Evolutionary conservation across 1,140 invertebrate species (phyloP), one percentile per base, ranked within the genome.

Genomic region (Caenorhabditis remanei): DNA sequence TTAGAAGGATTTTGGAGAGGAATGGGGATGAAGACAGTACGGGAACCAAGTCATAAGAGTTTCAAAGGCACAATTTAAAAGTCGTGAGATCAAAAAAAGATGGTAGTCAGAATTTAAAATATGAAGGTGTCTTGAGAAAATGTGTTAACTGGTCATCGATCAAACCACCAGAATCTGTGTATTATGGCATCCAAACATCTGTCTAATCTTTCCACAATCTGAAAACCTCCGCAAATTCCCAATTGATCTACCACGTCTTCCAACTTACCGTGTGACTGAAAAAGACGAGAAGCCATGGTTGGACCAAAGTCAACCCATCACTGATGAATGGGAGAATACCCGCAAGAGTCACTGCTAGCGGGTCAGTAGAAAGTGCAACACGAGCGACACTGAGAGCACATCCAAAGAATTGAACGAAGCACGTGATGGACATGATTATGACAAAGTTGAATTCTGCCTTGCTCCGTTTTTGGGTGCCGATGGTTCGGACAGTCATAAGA

Each of bases 371-470:
- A 4, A 11, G 19, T 2, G 4, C 4, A 21, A 79, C 46, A n/a
- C 71, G 43, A 14, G 21, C 9, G 4, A 50, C 71, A 50, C 71
- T 79, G 46, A 79, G 19, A 79, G 11, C n/a, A 24, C 71, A 79
- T 79, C 71, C 71, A 11, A 79, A n/a, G 14, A 53, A 16, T 50
- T 79, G 71, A 79, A 79, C 71, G 1, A n/a, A n/a, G 14, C 71
- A 79, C 8, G 71, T 79, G 13, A 79, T 79, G 1, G 7, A 5
- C 46, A 53, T 79, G 43, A 79, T 79, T 5, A 41, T 19, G 11
- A 79, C 24, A 8, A 79, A 79, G 53, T 79, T 79, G 4, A 0
- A 19, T n/a, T 79, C 71, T 9, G 11, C 71, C 4, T 79, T 48
- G n/a, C 24, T 50, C 14, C 46, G n/a, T 50, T 79, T 79, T 11